phyloP scores from a whole-genome alignment of 2,797 vertebrate genomes.

The Chrysolophus pictus region DNA sequence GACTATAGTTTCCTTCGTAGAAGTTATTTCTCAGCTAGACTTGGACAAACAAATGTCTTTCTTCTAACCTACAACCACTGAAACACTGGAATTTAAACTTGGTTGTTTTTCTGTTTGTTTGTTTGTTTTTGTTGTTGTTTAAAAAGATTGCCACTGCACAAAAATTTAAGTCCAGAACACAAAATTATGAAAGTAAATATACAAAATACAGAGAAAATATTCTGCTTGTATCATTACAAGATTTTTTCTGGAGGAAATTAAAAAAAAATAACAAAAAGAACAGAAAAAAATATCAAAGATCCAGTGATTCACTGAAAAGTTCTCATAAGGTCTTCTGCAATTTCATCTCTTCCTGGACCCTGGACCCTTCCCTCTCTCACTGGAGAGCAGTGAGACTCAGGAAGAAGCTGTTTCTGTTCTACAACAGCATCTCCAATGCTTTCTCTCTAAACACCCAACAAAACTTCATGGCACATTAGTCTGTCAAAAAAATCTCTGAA shows the following conservation, averaged over 20 bases:
- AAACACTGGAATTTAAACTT: neutral
- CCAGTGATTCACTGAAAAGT: neutral
- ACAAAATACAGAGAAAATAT: neutral
- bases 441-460: neutral
- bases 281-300: accelerated
- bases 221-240: neutral
- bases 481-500: neutral
- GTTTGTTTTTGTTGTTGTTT: neutral
- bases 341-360: neutral
- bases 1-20: neutral
- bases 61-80: neutral
- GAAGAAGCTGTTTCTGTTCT: neutral
- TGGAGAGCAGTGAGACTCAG: neutral
- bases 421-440: neutral
- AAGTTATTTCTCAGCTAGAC: neutral
- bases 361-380: no score
- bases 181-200: neutral
- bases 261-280: neutral
- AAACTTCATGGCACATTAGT: neutral
- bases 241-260: neutral
- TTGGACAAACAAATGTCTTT: neutral
- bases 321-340: neutral
- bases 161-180: neutral
- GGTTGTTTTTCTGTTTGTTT: neutral
- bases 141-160: neutral